Conservation (phyloP, 53 echinoderm and acorn worm species). For the Mesocentrotus franciscanus region DNA sequence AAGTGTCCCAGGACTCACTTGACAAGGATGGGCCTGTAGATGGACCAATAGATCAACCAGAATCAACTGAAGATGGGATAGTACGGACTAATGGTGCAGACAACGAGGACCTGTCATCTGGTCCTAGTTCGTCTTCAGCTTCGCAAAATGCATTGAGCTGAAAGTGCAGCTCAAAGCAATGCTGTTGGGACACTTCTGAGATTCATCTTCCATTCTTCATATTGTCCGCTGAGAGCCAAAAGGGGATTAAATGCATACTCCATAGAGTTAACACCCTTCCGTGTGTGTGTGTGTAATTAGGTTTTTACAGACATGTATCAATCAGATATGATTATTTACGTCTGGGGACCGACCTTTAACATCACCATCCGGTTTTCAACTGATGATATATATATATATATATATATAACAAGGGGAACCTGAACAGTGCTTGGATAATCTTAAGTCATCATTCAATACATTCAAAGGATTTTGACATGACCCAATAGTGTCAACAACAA, state of each 20-base stretch:
- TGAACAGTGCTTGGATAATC: background rate
- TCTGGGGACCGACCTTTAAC: too few relatives aligned
- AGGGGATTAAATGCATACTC: background rate
- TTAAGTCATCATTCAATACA: background rate
- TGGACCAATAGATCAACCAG: background rate
- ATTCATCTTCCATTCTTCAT: conserved; percentile 7
- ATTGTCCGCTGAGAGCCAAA: background rate
- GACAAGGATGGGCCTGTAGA: background rate
- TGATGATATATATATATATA: too few relatives aligned
- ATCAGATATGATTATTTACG: too few relatives aligned
- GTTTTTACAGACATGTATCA: too few relatives aligned
- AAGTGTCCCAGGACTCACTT: background rate
- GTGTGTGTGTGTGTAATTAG: too few relatives aligned
- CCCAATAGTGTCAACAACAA: background rate
- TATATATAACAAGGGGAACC: background rate
- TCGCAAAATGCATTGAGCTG: conserved; percentile 39
- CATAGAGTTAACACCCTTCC: background rate
- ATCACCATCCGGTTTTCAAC: background rate
- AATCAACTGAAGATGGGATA: background rate
- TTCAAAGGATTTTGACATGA: background rate
- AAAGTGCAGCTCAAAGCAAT: background rate
- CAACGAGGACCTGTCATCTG: conserved; percentile 40
- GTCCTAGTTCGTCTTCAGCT: conserved; percentile 43
- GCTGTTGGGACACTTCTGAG: background rate
- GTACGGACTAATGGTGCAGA: background rate